Percentiles rank a stretch among this genome's conserved stretches.
phyloP scores from a whole-genome alignment of 2,888 invertebrate species.

The Phorcus lineatus region DNA sequence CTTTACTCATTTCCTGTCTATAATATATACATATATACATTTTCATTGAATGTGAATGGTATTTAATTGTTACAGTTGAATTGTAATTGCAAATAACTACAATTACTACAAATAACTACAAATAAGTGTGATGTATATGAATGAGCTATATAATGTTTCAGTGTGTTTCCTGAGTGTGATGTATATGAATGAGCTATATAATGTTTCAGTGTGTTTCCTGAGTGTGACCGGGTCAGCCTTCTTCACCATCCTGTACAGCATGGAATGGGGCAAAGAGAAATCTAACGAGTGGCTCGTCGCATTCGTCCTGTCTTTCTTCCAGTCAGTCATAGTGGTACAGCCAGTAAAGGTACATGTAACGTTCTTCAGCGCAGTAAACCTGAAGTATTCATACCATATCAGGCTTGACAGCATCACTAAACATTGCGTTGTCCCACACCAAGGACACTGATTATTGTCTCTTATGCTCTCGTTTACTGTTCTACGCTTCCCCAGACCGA shows the following conservation, averaged over 20 bases:
- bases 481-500: too few species aligned
- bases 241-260: conserved; percentile 75
- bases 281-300: conserved; percentile 74
- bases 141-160: conserved; percentile 40
- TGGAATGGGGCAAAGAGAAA: conserved; percentile 75
- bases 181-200: too few species aligned
- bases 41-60: too few species aligned
- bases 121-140: too few species aligned
- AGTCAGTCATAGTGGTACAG: conserved; percentile 74
- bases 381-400: too few species aligned
- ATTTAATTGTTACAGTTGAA: too few species aligned
- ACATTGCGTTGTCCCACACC: neutral
- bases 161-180: conserved; percentile 72
- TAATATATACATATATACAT: too few species aligned
- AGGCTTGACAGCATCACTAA: neutral
- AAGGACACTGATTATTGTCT: too few species aligned
- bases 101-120: too few species aligned
- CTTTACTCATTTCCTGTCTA: too few species aligned
- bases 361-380: neutral
- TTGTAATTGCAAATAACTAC: too few species aligned
- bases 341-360: conserved; percentile 70
- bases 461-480: too few species aligned
- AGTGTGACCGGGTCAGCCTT: conserved; percentile 71
- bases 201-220: conserved; percentile 69
- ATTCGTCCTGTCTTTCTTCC: conserved; percentile 75